Evolutionary conservation across 53 echinoderm and acorn worm genomes (phyloP).

Genomic region (Astropecten irregularis): DNA sequence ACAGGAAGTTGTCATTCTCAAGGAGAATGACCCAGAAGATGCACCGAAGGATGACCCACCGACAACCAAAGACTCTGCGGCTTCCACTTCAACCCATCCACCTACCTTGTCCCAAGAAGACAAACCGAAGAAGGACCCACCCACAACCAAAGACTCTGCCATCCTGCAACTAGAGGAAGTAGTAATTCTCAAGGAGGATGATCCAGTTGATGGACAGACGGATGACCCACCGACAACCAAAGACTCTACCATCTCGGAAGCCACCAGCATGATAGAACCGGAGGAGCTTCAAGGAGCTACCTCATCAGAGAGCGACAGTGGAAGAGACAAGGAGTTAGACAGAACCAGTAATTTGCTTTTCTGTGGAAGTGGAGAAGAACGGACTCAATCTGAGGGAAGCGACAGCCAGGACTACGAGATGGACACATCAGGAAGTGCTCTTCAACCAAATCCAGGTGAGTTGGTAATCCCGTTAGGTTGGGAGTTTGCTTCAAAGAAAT

Average conservation of each 20-base stretch:
- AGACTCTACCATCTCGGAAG: background rate
- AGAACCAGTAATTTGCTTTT: background rate
- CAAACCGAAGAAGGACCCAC: background rate
- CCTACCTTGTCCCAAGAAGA: background rate
- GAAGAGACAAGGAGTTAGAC: background rate
- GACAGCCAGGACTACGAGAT: background rate
- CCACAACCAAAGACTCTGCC: background rate
- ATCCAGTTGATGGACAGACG: background rate
- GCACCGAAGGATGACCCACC: background rate
- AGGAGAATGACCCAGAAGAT: background rate
- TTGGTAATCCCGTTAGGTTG: no score
- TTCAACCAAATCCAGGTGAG: background rate
- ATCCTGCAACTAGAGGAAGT: background rate
- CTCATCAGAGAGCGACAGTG: no score
- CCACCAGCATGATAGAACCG: background rate
- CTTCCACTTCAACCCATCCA: background rate
- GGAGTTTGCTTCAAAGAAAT: no score
- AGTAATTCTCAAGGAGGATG: background rate
- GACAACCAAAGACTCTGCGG: background rate
- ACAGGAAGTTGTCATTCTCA: background rate
- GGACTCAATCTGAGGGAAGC: background rate
- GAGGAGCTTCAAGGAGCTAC: no score
- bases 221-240: background rate
- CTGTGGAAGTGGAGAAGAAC: background rate
- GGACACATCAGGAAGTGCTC: background rate